Evolutionary conservation across 2,888 invertebrate genomes (phyloP).

Genomic region (Epinotia demarniana): DNA sequence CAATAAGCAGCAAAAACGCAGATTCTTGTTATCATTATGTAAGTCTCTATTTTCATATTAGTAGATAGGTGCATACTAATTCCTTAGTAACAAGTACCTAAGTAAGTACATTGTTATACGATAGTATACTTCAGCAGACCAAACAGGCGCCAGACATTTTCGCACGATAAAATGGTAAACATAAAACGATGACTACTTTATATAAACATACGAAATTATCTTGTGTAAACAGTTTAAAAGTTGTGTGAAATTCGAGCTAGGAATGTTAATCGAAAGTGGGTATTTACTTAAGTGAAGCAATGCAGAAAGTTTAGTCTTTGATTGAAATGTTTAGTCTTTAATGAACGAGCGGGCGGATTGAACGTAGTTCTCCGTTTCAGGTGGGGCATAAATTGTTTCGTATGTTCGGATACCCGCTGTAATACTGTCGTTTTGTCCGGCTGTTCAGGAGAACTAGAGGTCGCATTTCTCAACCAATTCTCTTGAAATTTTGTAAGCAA

Average conservation of each 20-base stretch:
- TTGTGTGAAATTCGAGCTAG: slow-evolving; percentile 27
- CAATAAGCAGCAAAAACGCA: too few relatives aligned
- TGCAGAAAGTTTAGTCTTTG: neutral
- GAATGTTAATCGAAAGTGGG: slow-evolving; percentile 14
- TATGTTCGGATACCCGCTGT: too few relatives aligned
- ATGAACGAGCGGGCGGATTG: too few relatives aligned
- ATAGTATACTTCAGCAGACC: slow-evolving; percentile 37
- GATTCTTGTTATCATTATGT: too few relatives aligned
- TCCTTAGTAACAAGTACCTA: neutral
- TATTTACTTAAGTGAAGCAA: neutral
- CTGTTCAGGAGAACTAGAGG: too few relatives aligned
- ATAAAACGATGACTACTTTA: slow-evolving; percentile 25
- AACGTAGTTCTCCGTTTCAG: too few relatives aligned
- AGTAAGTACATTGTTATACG: neutral
- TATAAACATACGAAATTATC: slow-evolving; percentile 34
- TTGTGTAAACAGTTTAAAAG: slow-evolving; percentile 30
- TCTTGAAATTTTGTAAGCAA: too few relatives aligned
- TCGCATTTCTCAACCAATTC: too few relatives aligned
- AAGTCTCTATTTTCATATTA: neutral
- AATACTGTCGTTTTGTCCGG: too few relatives aligned
- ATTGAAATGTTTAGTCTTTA: neutral
- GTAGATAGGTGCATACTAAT: neutral
- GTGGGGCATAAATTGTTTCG: too few relatives aligned
- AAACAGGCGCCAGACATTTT: slow-evolving; percentile 47
- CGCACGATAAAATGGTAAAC: slow-evolving; percentile 47